Evolutionary conservation across 1,140 invertebrate genomes (phyloP).

Genomic region (Portunus trituberculatus): DNA sequence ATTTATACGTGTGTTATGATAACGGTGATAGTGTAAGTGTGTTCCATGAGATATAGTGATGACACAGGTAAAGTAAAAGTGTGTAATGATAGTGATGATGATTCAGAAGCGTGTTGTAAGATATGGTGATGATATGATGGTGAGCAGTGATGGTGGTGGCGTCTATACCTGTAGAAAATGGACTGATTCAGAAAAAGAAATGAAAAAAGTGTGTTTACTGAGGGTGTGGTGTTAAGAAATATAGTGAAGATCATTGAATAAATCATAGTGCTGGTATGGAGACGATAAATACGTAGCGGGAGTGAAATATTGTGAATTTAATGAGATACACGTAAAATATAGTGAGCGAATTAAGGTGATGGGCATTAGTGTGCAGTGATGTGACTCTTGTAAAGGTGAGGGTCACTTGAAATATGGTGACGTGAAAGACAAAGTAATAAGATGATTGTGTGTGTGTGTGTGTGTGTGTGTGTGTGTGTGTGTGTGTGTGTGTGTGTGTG

Average conservation of each 20-base stretch:
- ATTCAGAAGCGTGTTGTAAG: too few relatives aligned
- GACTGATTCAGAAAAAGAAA: not conserved
- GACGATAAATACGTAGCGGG: not conserved
- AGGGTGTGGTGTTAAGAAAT: not conserved
- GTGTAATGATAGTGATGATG: too few relatives aligned
- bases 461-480: not conserved
- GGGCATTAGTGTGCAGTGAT: too few relatives aligned
- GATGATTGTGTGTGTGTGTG: not conserved
- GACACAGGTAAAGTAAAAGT: too few relatives aligned
- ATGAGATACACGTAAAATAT: not conserved
- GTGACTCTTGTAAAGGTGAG: too few relatives aligned
- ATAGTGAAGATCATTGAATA: not conserved
- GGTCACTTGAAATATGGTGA: too few relatives aligned
- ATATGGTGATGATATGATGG: not conserved
- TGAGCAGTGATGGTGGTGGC: not conserved
- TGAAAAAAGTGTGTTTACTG: too few relatives aligned
- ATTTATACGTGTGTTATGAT: not conserved
- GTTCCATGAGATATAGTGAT: not conserved
- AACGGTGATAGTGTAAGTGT: not conserved
- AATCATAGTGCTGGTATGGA: not conserved
- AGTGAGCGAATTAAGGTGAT: too few relatives aligned
- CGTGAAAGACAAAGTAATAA: not conserved
- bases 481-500: constrained; percentile 39
- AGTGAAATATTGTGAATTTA: not conserved
- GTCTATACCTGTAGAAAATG: not conserved